These are phyloP conservation scores for Hirudo medicinalis DNA, from an alignment of 1,140 invertebrate species.

Conservation along the genomic window DNA sequence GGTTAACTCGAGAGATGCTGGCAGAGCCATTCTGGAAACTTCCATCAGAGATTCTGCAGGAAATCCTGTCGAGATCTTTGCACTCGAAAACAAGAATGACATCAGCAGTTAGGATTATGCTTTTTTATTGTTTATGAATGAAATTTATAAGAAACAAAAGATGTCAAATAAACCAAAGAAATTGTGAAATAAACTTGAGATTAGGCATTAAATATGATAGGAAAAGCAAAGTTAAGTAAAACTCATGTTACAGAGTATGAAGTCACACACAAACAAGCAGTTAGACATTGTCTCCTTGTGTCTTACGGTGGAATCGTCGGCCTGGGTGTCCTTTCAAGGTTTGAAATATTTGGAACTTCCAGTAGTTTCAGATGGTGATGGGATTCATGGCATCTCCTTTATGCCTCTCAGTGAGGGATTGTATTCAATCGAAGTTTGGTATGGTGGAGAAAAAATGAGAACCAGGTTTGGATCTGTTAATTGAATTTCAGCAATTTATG, in stretches of 20 bases:
- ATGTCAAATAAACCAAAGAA: no score
- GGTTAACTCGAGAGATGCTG: slow-evolving; percentile 56
- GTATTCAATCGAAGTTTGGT: slow-evolving; percentile 3
- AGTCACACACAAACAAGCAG: slow-evolving; percentile 54
- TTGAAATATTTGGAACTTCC: slow-evolving; percentile 24
- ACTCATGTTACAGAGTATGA: not conserved
- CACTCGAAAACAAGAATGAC: no score
- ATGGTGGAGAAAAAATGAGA: not conserved
- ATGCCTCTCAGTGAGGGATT: not conserved
- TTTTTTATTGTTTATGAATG: no score
- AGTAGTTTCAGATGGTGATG: not conserved
- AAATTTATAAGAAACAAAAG: no score
- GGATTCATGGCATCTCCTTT: not conserved
- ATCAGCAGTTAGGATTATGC: no score
- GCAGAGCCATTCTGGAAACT: slow-evolving; percentile 46
- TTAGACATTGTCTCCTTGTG: slow-evolving; percentile 62
- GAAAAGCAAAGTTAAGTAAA: no score
- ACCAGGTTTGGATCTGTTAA: not conserved
- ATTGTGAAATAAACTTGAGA: no score
- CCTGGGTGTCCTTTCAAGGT: slow-evolving; percentile 69
- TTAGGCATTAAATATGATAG: no score
- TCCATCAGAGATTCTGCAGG: slow-evolving; percentile 50
- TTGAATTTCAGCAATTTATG: no score
- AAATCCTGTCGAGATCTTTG: slow-evolving; percentile 44
- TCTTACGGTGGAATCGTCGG: slow-evolving; percentile 68